A percentile compares a stretch with the other conserved stretches of the same genome.
Conservation (phyloP, 2,113 vertebrate genomes). For the Aspidoscelis tigris region DNA sequence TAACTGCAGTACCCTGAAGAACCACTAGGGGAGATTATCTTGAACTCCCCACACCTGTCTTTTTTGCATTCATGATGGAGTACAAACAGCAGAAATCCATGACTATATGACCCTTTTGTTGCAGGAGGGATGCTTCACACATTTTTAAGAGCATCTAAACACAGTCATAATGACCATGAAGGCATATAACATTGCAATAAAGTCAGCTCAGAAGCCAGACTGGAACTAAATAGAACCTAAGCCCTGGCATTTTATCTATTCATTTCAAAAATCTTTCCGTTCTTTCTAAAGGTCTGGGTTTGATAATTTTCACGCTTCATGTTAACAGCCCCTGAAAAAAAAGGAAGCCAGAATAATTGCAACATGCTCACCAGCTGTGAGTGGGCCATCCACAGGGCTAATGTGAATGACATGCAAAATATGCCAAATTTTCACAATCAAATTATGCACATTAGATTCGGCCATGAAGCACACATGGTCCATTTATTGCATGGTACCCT, state of each 20-base stretch:
- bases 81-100: too few species aligned
- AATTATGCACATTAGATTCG: neutral
- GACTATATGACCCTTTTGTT: too few species aligned
- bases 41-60: too few species aligned
- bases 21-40: too few species aligned
- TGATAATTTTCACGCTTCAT: neutral
- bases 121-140: too few species aligned
- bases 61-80: too few species aligned
- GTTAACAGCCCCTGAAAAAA: neutral
- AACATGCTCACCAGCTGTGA: neutral
- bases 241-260: neutral
- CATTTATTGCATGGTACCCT: neutral
- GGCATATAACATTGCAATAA: neutral
- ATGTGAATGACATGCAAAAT: neutral
- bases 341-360: neutral
- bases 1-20: too few species aligned
- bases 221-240: neutral
- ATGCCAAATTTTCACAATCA: neutral
- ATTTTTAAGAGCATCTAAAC: too few species aligned
- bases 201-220: neutral
- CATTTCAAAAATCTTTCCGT: neutral
- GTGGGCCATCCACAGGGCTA: neutral
- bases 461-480: conserved; percentile 5
- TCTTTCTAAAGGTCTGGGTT: neutral
- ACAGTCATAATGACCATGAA: neutral